phyloP scores from a whole-genome alignment of 2,797 vertebrate genomes.

The Erethizon dorsatum region DNA sequence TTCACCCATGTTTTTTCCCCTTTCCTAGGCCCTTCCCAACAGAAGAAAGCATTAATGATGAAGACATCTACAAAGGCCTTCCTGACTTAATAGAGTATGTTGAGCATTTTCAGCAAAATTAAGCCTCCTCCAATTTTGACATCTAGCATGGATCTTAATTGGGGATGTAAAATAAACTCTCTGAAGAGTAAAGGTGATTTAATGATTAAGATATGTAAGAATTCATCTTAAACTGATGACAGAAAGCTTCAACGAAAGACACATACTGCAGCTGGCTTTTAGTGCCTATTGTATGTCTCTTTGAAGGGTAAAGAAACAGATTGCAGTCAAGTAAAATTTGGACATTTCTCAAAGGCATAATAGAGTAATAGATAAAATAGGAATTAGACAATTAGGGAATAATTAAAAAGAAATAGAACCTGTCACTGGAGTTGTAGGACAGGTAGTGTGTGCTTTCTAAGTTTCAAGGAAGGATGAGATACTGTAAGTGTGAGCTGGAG shows the following conservation, averaged over 20 bases:
- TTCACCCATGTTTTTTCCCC: not conserved
- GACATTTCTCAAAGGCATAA: not conserved
- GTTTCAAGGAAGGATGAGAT: not conserved
- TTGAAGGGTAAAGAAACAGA: not conserved
- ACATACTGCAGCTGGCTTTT: not conserved
- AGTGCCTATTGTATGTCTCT: not conserved
- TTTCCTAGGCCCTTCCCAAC: conserved; percentile 95
- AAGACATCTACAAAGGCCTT: conserved; percentile 97
- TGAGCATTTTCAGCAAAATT: conserved; percentile 55
- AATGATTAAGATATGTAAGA: not conserved
- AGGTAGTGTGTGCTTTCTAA: not conserved
- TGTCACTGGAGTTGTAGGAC: not conserved
- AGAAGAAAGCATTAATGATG: conserved; percentile 95
- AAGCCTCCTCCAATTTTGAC: not conserved
- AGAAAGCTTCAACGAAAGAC: not conserved
- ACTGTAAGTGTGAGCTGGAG: not conserved
- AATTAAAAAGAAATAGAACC: not conserved
- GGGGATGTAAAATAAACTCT: conserved; percentile 4
- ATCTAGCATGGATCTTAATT: not conserved
- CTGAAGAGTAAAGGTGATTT: not conserved
- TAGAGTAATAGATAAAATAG: not conserved
- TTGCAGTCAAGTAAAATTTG: not conserved
- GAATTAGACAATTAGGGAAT: not conserved
- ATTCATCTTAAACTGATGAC: not conserved
- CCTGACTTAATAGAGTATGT: conserved; percentile 98